Base-by-base conservation (phyloP, 2,113 vertebrate genomes). In the Platichthys flesus region DNA sequence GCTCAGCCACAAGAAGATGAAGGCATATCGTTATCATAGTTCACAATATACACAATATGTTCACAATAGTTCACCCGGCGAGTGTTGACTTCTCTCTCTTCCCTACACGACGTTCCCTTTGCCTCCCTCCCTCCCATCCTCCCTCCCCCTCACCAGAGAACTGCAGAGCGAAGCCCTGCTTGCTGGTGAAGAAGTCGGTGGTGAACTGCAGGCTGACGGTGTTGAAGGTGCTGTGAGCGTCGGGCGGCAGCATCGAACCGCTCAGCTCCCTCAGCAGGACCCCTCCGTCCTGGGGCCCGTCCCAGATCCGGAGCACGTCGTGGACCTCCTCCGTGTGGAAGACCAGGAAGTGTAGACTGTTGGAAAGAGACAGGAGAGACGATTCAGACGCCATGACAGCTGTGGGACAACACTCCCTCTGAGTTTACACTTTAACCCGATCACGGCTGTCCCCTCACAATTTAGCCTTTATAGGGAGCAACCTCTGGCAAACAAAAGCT, bases 171-270 rank as follows among this genome's bases (percentile, higher is more conserved):
- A 99, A 99, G 71, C 98, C 98, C 78, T 99, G 97, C 78, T 99
- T 99, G 96, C 98, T 99, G 54, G 98, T 99, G 93, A 99, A 99
- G 94, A 99, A 99, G 86, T 99, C 98, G 0, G 98, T 99, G 93
- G 95, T 98, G 93, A 99, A 99, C 90, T 98, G 98, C 68, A 99
- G 93, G 62, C 96, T 96, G 76, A 99, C 88, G 0, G 97, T 95
- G 91, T 85, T 98, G 90, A 99, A 99, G 70, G 98, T 99, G 90
- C 98, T 99, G 89, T 98, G 98, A 63, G 97, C 90, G 0, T 99
- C 97, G 0, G 89, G 83, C 0, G 97, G 98, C 56, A 98, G 73
- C 9, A 51, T 21, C 0, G 97, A 95, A 5, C 98, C 98, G 0
- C 97, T 99, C 62, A 97, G 86, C 91, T 99, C 97, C 89, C 90